phyloP scores from a whole-genome alignment of 2,797 vertebrate species.

The Hypotaenidia okinawae region DNA sequence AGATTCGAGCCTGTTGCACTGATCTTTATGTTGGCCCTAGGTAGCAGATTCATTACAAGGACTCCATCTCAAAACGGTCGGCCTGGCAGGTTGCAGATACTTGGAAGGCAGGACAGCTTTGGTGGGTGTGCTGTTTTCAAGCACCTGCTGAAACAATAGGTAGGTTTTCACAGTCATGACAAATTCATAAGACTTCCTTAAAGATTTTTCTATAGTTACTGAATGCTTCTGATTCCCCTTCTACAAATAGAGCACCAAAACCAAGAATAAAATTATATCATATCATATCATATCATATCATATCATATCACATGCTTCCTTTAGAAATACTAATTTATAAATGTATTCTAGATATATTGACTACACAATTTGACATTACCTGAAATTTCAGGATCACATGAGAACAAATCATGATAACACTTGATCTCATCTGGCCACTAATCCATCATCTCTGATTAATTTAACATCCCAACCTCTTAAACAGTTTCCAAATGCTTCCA shows the following conservation, averaged over 20 bases:
- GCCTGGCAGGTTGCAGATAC: not conserved
- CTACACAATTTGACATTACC: not conserved
- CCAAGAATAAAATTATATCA: not conserved
- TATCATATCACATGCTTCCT: not conserved
- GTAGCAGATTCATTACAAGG: not conserved
- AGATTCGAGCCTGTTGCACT: not conserved
- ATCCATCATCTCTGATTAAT: slow-evolving; percentile 13
- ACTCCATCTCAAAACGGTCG: not conserved
- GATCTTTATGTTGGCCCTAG: not conserved
- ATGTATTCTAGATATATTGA: not conserved
- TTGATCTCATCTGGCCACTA: slow-evolving; percentile 7
- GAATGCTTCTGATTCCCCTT: not conserved
- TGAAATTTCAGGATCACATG: not conserved
- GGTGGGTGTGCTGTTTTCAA: not conserved
- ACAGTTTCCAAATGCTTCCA: not conserved
- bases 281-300: not conserved
- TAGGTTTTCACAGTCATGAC: not conserved
- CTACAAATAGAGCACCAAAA: not conserved
- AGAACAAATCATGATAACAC: not conserved
- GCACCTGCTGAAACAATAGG: not conserved
- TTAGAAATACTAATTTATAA: not conserved
- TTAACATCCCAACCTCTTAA: not conserved
- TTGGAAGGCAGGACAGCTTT: not conserved
- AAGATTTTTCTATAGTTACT: not conserved
- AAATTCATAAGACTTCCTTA: not conserved